Evolutionary conservation across 2,888 invertebrate genomes (phyloP).

Genomic region (Lepidonotus clava): DNA sequence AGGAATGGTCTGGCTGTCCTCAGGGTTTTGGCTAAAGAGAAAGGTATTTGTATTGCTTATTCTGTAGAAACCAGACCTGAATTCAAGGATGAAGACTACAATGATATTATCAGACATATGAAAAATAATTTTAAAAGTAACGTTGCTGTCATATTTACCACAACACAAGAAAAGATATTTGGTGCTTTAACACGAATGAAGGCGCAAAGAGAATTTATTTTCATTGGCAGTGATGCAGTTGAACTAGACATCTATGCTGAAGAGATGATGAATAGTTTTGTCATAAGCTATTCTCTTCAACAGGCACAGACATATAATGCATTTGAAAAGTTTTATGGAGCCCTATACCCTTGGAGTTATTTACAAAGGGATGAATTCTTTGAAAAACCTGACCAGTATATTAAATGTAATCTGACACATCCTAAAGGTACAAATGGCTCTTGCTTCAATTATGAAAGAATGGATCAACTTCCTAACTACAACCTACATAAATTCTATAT

Average conservation of each 20-base stretch:
- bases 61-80: too few species aligned
- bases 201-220: background rate
- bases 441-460: conserved; percentile 10
- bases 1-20: too few species aligned
- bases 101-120: too few species aligned
- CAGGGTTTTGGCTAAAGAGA: too few species aligned
- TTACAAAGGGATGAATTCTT: background rate
- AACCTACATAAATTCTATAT: too few species aligned
- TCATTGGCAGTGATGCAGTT: background rate
- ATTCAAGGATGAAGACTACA: too few species aligned
- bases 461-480: background rate
- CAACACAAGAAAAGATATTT: too few species aligned
- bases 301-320: background rate
- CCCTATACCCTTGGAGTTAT: background rate
- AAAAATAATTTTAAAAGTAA: too few species aligned
- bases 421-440: background rate
- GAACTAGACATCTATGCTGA: background rate
- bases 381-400: background rate
- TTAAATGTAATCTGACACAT: background rate
- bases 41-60: too few species aligned
- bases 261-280: background rate
- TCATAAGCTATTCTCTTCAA: background rate
- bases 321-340: background rate
- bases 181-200: background rate
- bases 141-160: too few species aligned